phyloP scores from a whole-genome alignment of 2,888 invertebrate species.

The Stramonita haemastoma region DNA sequence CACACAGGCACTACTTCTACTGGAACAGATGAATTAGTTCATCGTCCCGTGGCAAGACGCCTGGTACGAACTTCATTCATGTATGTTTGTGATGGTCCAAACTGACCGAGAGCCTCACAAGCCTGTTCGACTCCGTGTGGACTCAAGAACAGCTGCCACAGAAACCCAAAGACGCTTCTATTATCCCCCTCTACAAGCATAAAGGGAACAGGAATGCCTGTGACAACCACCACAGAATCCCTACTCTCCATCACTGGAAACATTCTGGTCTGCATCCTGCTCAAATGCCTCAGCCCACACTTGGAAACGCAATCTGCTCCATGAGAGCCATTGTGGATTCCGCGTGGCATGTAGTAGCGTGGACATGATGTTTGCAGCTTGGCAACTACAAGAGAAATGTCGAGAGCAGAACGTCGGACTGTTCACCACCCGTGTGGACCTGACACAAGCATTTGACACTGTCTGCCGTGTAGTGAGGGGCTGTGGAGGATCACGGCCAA shows the following conservation, averaged over 20 bases:
- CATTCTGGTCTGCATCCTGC: constrained; percentile 47
- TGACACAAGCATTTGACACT: constrained; percentile 50
- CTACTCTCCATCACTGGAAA: constrained; percentile 41
- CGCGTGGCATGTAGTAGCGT: not conserved
- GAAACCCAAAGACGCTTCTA: constrained; percentile 49
- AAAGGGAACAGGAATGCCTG: constrained; percentile 37
- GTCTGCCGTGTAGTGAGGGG: constrained; percentile 40
- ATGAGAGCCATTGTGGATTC: constrained; percentile 42
- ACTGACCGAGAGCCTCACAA: constrained; percentile 14
- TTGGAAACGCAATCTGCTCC: constrained; percentile 26
- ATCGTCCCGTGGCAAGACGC: too few species aligned
- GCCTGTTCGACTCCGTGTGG: constrained; percentile 33
- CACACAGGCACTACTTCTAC: too few species aligned
- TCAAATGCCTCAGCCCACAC: constrained; percentile 38
- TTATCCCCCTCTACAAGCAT: constrained; percentile 5
- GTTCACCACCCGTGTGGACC: constrained; percentile 48
- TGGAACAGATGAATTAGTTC: too few species aligned
- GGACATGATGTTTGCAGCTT: constrained; percentile 35
- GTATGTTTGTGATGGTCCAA: not conserved
- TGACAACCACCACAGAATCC: constrained; percentile 46
- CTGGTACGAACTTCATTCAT: too few species aligned
- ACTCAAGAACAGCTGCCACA: constrained; percentile 21
- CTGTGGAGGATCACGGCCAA: constrained; percentile 38
- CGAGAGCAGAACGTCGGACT: constrained; percentile 32
- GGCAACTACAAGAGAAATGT: constrained; percentile 50